Evolutionary conservation across 2,113 vertebrate genomes (phyloP).

Genomic region (Odocoileus hemionus): DNA sequence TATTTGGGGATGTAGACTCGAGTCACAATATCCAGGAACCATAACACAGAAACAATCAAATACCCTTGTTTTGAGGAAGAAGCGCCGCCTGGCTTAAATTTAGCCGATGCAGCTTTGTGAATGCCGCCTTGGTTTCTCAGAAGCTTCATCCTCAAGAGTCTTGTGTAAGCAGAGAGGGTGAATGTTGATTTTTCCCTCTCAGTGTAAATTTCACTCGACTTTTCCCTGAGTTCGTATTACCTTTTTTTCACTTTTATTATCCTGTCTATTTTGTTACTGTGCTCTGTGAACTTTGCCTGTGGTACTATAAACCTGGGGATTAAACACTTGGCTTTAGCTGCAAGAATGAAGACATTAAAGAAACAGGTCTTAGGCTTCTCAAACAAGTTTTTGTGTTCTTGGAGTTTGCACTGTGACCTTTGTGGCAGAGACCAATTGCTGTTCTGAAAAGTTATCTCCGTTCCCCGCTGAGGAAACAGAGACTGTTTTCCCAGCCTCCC

Average conservation of each 20-base stretch:
- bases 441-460: not conserved
- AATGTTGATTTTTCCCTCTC: not conserved
- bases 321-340: not conserved
- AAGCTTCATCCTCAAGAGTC: not conserved
- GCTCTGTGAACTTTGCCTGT: not conserved
- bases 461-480: not conserved
- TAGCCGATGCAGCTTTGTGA: not conserved
- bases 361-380: not conserved
- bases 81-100: conserved; percentile 26
- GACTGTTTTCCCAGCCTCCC: not conserved
- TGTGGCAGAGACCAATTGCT: not conserved
- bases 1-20: not conserved
- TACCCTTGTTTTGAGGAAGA: conserved; percentile 15
- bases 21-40: conserved; percentile 4
- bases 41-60: conserved; percentile 6
- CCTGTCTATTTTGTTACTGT: not conserved
- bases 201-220: too few relatives aligned
- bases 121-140: not conserved
- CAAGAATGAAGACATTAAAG: not conserved
- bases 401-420: not conserved
- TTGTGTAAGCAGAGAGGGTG: not conserved
- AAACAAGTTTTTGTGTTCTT: not conserved
- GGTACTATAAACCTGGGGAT: not conserved
- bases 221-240: not conserved
- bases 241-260: not conserved